Conservation (phyloP, 2,797 vertebrate species). For the Gallinago nigripennis region DNA sequence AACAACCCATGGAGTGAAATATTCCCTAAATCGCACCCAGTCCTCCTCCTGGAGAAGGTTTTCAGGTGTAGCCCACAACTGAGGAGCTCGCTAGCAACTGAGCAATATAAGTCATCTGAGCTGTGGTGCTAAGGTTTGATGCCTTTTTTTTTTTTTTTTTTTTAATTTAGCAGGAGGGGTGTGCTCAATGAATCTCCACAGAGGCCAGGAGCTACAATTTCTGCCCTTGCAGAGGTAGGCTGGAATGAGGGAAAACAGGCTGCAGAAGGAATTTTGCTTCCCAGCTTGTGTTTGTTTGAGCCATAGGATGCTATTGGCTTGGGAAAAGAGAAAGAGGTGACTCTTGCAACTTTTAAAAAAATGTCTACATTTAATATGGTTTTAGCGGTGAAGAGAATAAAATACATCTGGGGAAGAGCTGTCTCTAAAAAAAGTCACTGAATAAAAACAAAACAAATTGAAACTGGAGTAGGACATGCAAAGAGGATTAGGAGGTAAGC, state of each 20-base stretch:
- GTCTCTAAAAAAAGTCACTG: neutral
- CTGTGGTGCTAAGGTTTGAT: neutral
- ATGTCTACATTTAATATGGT: neutral
- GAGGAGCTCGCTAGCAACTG: neutral
- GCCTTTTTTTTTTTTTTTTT: neutral
- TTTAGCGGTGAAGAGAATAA: neutral
- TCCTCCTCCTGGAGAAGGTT: neutral
- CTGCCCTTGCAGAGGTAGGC: neutral
- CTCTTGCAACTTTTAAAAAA: neutral
- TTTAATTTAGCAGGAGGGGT: neutral
- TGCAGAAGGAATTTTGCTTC: neutral
- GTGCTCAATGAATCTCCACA: neutral
- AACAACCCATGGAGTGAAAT: neutral
- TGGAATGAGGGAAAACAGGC: neutral
- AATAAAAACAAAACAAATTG: neutral
- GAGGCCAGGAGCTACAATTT: neutral
- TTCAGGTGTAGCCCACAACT: neutral
- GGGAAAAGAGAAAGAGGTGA: neutral
- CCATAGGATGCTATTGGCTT: neutral
- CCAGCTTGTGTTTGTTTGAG: neutral
- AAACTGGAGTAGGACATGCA: neutral
- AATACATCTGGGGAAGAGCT: neutral
- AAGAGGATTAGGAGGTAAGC: neutral
- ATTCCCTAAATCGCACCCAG: neutral
- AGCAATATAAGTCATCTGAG: neutral